These are phyloP conservation scores for Orussus abietinus DNA, from an alignment of 1,140 invertebrate genomes.

Conservation along the genomic window DNA sequence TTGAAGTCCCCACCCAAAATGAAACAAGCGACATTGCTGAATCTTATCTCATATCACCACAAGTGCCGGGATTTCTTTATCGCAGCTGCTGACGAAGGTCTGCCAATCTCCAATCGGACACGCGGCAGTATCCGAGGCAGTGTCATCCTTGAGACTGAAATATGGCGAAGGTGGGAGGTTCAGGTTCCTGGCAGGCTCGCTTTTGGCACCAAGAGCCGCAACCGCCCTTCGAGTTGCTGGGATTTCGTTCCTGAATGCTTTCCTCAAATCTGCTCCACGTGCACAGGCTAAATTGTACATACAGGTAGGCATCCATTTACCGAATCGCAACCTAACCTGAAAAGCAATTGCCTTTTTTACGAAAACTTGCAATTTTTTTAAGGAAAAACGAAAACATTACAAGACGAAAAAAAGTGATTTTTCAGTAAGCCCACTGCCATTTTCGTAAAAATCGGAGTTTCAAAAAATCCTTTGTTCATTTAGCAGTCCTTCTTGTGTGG, in stretches of 20 bases:
- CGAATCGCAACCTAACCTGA: no score
- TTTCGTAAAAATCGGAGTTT: no score
- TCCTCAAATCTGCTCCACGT: constrained; percentile 70
- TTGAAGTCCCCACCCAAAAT: no score
- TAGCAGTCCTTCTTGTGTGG: no score
- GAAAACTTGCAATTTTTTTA: no score
- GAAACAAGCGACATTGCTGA: no score
- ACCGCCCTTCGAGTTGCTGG: constrained; percentile 75
- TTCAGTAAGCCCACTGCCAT: no score
- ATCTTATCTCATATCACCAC: no score
- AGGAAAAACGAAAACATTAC: no score
- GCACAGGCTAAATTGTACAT: constrained; percentile 79
- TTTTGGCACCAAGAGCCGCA: constrained; percentile 66
- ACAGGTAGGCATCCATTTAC: constrained; percentile 59
- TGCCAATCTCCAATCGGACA: constrained; percentile 74
- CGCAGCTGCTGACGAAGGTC: constrained; percentile 70
- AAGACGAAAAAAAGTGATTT: no score
- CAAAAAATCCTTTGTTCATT: no score
- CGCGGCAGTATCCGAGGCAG: constrained; percentile 80
- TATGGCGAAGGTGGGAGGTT: constrained; percentile 91
- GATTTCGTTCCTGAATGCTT: constrained; percentile 79
- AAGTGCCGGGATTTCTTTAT: constrained; percentile 48
- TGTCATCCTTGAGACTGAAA: constrained; percentile 80
- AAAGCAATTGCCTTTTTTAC: no score
- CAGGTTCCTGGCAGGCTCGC: constrained; percentile 82